Conservation (phyloP, 1,140 invertebrate genomes). For the Cylas formicarius region DNA sequence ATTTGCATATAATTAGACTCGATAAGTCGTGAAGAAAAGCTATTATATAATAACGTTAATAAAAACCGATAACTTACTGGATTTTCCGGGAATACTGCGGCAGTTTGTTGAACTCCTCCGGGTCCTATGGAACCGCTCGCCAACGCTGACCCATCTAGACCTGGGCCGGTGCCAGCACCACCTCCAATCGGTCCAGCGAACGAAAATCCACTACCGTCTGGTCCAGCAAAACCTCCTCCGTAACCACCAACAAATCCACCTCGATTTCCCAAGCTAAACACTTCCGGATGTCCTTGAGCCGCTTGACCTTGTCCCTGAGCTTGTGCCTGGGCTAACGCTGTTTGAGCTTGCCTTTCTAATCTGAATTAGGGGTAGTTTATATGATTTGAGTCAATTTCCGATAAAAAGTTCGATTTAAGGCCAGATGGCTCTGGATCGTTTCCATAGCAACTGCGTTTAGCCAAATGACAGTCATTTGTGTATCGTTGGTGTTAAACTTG, state of each 20-base stretch:
- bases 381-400: too few relatives aligned
- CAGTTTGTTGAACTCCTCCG: constrained; percentile 47
- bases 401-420: too few relatives aligned
- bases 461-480: too few relatives aligned
- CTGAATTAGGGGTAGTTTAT: constrained; percentile 6
- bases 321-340: constrained; percentile 5
- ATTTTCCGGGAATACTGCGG: constrained; percentile 50
- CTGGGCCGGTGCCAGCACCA: constrained; percentile 9
- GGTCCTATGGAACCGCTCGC: constrained; percentile 45
- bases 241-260: constrained; percentile 14
- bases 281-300: constrained; percentile 8
- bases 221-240: constrained; percentile 16
- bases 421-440: too few relatives aligned
- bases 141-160: constrained; percentile 28
- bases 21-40: too few relatives aligned
- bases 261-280: constrained; percentile 10
- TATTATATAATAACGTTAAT: too few relatives aligned
- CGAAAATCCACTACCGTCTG: constrained; percentile 12
- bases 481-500: too few relatives aligned
- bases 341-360: constrained; percentile 6
- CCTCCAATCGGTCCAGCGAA: constrained; percentile 12
- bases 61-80: constrained; percentile 48
- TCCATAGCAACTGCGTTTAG: too few relatives aligned
- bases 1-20: too few relatives aligned
- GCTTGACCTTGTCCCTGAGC: constrained; percentile 5